Conservation (phyloP, 2,888 invertebrate genomes). For the Dynastes maya region DNA sequence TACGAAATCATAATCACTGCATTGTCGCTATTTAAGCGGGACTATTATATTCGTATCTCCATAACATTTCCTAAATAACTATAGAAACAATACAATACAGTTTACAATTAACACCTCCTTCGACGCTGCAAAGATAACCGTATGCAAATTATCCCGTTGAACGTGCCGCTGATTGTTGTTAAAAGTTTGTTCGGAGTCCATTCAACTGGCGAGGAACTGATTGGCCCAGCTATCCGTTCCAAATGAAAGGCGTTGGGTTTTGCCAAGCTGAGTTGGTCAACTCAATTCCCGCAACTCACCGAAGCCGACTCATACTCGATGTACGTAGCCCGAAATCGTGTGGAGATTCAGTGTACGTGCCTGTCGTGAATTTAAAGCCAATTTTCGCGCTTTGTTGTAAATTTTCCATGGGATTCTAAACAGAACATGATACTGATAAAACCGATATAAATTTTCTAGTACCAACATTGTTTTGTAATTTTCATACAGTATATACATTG, state of each 20-base stretch:
- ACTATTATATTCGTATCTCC: neutral
- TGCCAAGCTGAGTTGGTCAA: neutral
- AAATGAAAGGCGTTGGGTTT: neutral
- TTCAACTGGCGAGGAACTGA: conserved; percentile 1
- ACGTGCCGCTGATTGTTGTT: neutral
- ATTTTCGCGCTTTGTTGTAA: neutral
- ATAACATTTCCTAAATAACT: neutral
- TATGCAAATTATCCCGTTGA: conserved; percentile 5
- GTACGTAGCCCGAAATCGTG: neutral
- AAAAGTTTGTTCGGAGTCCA: neutral
- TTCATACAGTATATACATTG: too few relatives aligned
- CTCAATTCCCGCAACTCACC: conserved; percentile 1
- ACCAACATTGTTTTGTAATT: too few relatives aligned
- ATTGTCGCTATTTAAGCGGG: neutral
- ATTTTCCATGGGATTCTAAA: neutral
- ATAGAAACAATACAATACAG: neutral
- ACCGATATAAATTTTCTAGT: too few relatives aligned
- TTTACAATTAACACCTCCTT: conserved; percentile 1
- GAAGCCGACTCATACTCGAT: neutral
- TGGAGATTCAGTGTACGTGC: conserved; percentile 1
- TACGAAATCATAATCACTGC: neutral
- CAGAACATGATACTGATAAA: neutral
- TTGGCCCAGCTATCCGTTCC: neutral
- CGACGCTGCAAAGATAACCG: neutral
- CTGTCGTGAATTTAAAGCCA: conserved; percentile 1